Evolutionary conservation across 2,797 vertebrate species (phyloP).

Genomic region (Tokudaia muenninki): DNA sequence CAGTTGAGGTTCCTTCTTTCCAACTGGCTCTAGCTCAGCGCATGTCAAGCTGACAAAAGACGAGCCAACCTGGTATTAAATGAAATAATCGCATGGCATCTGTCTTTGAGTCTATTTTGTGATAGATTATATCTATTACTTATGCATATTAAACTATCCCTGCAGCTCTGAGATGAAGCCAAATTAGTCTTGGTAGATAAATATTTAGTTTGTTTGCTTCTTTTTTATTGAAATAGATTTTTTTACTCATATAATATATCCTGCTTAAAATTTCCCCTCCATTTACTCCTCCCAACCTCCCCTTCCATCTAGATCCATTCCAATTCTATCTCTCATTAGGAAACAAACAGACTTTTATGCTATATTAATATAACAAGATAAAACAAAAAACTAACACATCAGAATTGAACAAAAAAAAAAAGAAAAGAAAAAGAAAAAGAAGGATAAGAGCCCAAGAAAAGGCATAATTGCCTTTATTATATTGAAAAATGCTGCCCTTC

Average conservation of each 20-base stretch:
- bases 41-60: background rate
- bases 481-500: too few relatives aligned
- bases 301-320: background rate
- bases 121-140: background rate
- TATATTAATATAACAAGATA: background rate
- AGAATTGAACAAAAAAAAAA: background rate
- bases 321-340: background rate
- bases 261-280: background rate
- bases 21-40: background rate
- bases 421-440: background rate
- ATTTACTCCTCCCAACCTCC: background rate
- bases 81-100: background rate
- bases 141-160: background rate
- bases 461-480: background rate
- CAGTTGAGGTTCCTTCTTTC: background rate
- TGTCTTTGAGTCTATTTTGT: background rate
- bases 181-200: background rate
- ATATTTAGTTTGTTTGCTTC: background rate
- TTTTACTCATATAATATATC: background rate
- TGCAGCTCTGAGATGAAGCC: background rate
- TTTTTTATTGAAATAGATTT: background rate
- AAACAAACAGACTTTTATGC: background rate
- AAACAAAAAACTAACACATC: background rate
- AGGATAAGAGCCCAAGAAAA: background rate
- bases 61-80: background rate